Base-by-base conservation (phyloP, 2,888 invertebrate species). In the Tetramorium bicarinatum region DNA sequence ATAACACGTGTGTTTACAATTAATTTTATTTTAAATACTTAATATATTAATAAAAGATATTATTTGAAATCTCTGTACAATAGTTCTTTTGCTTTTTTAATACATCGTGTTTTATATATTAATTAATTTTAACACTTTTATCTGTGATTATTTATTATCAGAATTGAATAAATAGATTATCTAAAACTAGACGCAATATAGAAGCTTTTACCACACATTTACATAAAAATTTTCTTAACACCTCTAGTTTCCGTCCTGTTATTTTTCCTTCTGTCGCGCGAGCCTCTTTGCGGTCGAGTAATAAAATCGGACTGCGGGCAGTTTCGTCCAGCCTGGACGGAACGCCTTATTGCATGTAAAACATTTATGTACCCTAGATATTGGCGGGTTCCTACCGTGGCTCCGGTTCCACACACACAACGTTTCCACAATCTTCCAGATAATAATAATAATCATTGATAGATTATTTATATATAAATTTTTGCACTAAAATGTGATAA, bases 281-380 rank as follows among this genome's bases (percentile, higher is more conserved):
- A 88, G 69, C 75, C 87, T 91, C 90, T 90, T 89, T 91, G 92
- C 91, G 91, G 91, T 92, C 91, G 89, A 92, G 94, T 92, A 94
- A 95, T 95, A 95, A 95, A 95, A 95, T 92, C 92, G 92, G 93
- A 92, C 95, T 94, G 95, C 89, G 93, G 94, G 94, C 95, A 94
- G 94, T 95, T 95, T 92, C 87, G 93, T 92, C 94, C 94, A 95
- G 93, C 94, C 93, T 94, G 91, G 92, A 89, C 92, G 87, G 87
- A 91, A 91, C 93, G 91, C 93, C 94, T 94, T 95, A 94, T 95
- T 95, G 94, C 95, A 95, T 95, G 95, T 95, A 94, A 95, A 95
- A 95, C 95, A 95, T 94, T 93, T 94, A 94, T 94, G 94, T 91
- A 88, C 92, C 85, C 91, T 88, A 88, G 93, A 94, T 94, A 94